These are phyloP conservation scores for Cyprinella venusta DNA, from an alignment of 2,797 vertebrate species.

Conservation along the genomic window DNA sequence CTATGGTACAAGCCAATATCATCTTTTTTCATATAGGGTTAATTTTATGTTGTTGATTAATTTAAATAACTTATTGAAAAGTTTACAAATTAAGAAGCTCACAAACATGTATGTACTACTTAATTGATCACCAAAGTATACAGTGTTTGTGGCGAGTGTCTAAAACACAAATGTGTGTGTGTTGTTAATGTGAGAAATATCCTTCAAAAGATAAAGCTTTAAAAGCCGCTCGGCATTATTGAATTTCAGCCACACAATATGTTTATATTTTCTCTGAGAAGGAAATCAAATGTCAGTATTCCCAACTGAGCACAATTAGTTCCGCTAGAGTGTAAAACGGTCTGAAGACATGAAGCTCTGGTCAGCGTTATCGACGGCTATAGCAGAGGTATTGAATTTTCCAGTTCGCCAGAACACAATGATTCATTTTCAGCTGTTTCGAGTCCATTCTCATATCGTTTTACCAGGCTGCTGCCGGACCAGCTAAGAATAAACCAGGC, in stretches of 20 bases:
- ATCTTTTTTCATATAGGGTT: background rate
- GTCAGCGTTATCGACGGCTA: slow-evolving; percentile 73
- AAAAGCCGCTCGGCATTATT: slow-evolving; percentile 37
- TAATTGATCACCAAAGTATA: background rate
- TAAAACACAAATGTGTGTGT: slow-evolving; percentile 7
- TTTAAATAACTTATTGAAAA: background rate
- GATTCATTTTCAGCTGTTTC: slow-evolving; percentile 62
- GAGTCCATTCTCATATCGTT: slow-evolving; percentile 62
- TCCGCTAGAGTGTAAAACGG: slow-evolving; percentile 70
- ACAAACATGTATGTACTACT: too few relatives aligned
- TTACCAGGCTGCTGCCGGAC: slow-evolving; percentile 53
- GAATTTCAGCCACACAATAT: slow-evolving; percentile 48
- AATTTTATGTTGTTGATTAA: background rate
- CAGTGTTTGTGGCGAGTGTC: background rate
- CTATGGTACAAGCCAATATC: background rate
- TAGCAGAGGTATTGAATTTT: slow-evolving; percentile 76
- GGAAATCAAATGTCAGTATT: slow-evolving; percentile 65
- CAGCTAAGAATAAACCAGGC: slow-evolving; percentile 35
- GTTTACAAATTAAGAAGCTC: background rate
- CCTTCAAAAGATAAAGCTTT: slow-evolving; percentile 19
- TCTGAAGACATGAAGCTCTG: slow-evolving; percentile 68
- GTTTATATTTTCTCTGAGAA: slow-evolving; percentile 66
- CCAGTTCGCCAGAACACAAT: slow-evolving; percentile 73
- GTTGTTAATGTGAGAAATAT: slow-evolving; percentile 29
- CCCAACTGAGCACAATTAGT: slow-evolving; percentile 73